A percentile compares a stretch with the other conserved stretches of the same genome.
Conservation (phyloP, 2,888 invertebrate species). For the Microctonus hyperodae region DNA sequence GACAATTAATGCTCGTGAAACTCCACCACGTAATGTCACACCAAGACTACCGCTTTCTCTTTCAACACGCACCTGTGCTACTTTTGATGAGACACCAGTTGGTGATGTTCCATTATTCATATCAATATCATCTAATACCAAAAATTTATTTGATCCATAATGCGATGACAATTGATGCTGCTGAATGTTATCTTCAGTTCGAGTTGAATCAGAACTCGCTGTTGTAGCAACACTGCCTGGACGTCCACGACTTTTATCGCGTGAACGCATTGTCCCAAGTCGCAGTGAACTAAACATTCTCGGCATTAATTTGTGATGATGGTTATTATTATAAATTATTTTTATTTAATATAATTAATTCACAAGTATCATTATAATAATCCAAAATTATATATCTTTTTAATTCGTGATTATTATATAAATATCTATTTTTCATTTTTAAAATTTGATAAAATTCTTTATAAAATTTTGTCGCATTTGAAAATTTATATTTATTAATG, state of each 20-base stretch:
- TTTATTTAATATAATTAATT: background rate
- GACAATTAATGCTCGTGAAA: constrained; percentile 81
- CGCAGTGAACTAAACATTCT: constrained; percentile 62
- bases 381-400: background rate
- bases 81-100: constrained; percentile 74
- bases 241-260: constrained; percentile 53
- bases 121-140: constrained; percentile 50
- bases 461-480: background rate
- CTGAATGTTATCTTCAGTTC: constrained; percentile 49
- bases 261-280: constrained; percentile 59
- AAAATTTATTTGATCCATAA: constrained; percentile 45
- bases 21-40: constrained; percentile 84
- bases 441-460: no score
- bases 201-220: constrained; percentile 56
- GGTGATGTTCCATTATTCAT: constrained; percentile 39
- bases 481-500: constrained; percentile 17
- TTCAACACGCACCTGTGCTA: constrained; percentile 81
- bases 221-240: constrained; percentile 60
- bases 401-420: background rate
- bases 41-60: constrained; percentile 86
- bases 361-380: no score
- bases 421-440: no score
- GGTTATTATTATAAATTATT: background rate
- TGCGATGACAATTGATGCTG: constrained; percentile 34
- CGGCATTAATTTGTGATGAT: constrained; percentile 36